Evolutionary conservation across 2,113 vertebrate genomes (phyloP).

Genomic region (Tautogolabrus adspersus): DNA sequence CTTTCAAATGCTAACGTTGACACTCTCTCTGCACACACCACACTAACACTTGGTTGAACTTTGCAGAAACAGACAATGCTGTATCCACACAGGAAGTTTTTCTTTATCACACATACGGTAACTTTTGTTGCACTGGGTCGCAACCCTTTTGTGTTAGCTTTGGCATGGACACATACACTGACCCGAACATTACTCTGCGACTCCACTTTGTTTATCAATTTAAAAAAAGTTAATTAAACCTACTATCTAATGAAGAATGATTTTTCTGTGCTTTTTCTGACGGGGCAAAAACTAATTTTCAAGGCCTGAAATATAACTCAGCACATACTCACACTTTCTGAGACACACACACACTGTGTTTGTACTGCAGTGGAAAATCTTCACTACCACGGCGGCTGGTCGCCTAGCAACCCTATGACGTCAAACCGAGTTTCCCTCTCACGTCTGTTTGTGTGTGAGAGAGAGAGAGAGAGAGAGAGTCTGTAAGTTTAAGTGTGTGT

Average conservation of each 20-base stretch:
- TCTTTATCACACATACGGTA: not conserved
- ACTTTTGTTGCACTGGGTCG: not conserved
- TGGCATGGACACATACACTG: not conserved
- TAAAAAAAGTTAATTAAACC: not conserved
- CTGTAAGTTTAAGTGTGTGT: conserved; percentile 32
- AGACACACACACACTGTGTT: conserved; percentile 47
- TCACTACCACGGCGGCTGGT: conserved; percentile 82
- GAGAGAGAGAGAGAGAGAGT: conserved; percentile 9
- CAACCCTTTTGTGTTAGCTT: not conserved
- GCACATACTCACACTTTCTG: conserved; percentile 33
- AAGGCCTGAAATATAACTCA: conserved; percentile 49
- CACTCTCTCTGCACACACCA: conserved; percentile 54
- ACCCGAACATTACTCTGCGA: not conserved
- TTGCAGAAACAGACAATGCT: not conserved
- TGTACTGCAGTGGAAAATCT: conserved; percentile 86
- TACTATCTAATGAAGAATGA: not conserved
- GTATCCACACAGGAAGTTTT: not conserved
- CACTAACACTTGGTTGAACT: not conserved
- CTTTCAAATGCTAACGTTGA: not conserved
- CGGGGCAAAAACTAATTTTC: not conserved
- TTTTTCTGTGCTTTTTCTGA: not conserved
- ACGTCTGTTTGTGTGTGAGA: conserved; percentile 80
- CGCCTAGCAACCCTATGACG: conserved; percentile 84
- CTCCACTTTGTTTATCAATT: not conserved
- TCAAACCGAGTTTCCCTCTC: conserved; percentile 86